phyloP scores from a whole-genome alignment of 2,113 vertebrate species.

The Myotis lucifugus region DNA sequence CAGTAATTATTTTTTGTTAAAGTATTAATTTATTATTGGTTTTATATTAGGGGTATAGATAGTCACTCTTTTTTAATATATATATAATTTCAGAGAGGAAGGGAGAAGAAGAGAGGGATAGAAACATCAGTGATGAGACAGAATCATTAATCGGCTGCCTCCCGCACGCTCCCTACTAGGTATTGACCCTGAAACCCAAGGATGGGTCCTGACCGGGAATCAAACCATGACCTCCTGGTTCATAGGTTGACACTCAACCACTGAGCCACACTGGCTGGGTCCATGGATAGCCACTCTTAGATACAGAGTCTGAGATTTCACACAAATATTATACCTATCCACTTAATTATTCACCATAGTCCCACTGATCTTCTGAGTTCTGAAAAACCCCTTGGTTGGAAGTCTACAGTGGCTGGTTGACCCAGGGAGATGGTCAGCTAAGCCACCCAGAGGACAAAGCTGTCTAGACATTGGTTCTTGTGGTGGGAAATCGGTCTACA shows the following conservation, averaged over 20 bases:
- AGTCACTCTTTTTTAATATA: no score
- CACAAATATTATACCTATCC: background rate
- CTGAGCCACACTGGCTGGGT: no score
- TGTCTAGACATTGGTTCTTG: slow-evolving; percentile 39
- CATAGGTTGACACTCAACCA: no score
- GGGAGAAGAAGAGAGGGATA: no score
- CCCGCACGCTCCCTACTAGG: no score
- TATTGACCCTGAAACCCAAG: no score
- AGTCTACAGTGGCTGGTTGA: background rate
- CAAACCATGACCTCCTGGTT: no score
- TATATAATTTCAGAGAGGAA: no score
- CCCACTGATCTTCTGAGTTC: background rate
- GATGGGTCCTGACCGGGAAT: no score
- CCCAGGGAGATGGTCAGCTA: background rate
- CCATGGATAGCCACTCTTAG: background rate
- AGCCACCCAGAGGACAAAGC: background rate
- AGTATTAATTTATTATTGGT: background rate
- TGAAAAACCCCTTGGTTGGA: background rate
- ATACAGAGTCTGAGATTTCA: background rate
- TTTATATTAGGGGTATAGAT: background rate
- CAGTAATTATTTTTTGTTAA: background rate
- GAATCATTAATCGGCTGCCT: no score
- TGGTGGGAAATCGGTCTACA: background rate
- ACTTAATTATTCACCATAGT: background rate
- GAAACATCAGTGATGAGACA: no score